Conservation (phyloP, 2,888 invertebrate genomes). For the Emmelina monodactyla region DNA sequence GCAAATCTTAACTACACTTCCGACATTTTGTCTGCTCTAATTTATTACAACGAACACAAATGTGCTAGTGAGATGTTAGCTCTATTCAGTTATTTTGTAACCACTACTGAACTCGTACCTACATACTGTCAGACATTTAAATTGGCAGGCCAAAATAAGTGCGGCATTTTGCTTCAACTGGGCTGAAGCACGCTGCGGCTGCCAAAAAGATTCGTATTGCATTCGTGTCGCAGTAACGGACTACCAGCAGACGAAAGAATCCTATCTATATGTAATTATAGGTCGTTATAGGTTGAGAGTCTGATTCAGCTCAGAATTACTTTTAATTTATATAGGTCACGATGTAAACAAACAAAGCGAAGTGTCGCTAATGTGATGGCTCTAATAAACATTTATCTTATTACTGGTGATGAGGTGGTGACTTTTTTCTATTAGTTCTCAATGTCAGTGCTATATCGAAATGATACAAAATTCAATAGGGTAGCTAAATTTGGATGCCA, state of each 20-base stretch:
- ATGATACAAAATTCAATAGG: too few species aligned
- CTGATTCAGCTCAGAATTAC: too few species aligned
- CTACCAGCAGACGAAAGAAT: neutral
- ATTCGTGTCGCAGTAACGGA: slow-evolving; percentile 36
- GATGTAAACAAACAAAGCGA: too few species aligned
- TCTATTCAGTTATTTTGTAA: slow-evolving; percentile 23
- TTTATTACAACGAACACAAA: slow-evolving; percentile 24
- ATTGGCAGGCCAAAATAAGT: slow-evolving; percentile 66
- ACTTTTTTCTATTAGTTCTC: too few species aligned
- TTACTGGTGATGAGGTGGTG: too few species aligned
- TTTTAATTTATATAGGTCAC: too few species aligned
- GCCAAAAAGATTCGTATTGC: slow-evolving; percentile 61
- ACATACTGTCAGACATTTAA: slow-evolving; percentile 39
- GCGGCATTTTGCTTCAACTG: slow-evolving; percentile 63
- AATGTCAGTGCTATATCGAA: too few species aligned
- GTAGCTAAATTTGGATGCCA: too few species aligned
- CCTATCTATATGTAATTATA: neutral
- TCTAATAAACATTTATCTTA: too few species aligned
- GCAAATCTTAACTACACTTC: slow-evolving; percentile 19
- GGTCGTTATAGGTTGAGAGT: neutral
- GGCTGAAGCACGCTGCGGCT: slow-evolving; percentile 36
- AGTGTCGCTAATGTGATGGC: too few species aligned
- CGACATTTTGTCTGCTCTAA: slow-evolving; percentile 24
- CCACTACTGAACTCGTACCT: slow-evolving; percentile 22
- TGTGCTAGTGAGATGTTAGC: slow-evolving; percentile 22